Evolutionary conservation across 2,113 vertebrate species (phyloP).

Genomic region (Monarcha castaneiventris): DNA sequence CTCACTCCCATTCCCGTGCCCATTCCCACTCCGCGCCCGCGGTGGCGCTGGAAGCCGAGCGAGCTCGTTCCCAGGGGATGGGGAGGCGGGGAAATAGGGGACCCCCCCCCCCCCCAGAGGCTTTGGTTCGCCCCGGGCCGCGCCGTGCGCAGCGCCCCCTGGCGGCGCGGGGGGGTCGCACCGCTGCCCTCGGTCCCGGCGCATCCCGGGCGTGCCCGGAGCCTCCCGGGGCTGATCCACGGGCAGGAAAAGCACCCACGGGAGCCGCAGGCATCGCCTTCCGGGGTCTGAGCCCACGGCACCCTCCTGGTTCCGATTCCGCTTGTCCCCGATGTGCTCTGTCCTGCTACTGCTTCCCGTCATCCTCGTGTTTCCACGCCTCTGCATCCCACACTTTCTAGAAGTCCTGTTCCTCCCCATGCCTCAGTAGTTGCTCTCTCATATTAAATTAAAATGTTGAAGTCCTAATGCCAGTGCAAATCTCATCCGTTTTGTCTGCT

Average conservation of each 20-base stretch:
- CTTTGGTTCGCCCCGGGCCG: neutral
- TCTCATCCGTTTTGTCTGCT: neutral
- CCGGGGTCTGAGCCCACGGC: fast-evolving
- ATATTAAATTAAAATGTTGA: neutral
- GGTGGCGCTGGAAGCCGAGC: neutral
- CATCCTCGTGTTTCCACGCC: neutral
- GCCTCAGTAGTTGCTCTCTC: neutral
- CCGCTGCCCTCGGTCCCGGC: neutral
- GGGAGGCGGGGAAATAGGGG: too few relatives aligned
- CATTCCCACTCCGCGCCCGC: too few relatives aligned
- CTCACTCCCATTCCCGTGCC: neutral
- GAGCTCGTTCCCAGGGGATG: neutral
- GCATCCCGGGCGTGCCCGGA: neutral
- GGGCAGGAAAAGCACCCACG: neutral
- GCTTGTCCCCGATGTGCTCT: fast-evolving
- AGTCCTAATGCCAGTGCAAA: neutral
- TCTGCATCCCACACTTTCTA: neutral
- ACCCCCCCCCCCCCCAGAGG: fast-evolving
- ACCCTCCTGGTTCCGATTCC: fast-evolving
- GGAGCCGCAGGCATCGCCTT: fast-evolving
- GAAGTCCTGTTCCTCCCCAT: neutral
- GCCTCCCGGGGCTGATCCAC: neutral
- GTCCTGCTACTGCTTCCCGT: neutral
- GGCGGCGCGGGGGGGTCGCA: neutral
- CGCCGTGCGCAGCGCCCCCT: neutral